Base-by-base conservation (phyloP, 2,888 invertebrate genomes). In the Stenotaenia linearis region DNA sequence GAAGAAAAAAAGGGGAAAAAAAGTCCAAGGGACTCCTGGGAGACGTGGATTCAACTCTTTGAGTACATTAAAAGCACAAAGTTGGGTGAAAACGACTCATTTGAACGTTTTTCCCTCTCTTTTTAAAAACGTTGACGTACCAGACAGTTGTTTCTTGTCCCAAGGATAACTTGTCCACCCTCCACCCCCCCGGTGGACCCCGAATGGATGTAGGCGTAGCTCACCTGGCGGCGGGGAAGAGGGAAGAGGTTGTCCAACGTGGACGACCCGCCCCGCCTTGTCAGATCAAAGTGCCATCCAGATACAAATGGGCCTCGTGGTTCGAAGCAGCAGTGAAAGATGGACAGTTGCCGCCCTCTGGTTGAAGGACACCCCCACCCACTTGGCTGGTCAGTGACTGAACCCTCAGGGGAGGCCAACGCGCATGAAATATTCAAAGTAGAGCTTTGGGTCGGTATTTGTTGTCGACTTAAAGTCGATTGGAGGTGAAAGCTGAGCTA, bases 211-310 rank as follows among this genome's bases (percentile, higher is more conserved):
- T 69, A 69, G 69, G 69, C 69, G 69, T 69, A 25, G 69, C 69
- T 69, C 28, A 69, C 69, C 69, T 69, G 69, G 69, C 69, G 69
- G 69, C 25, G 9, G 7, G 25, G 25, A 69, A 69, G 25, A 69
- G 69, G 69, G 23, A 69, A 69, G 69, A 69, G 69, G 69, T 69
- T 69, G 69, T 69, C 69, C 69, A 15, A 28, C 15, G 69, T 69
- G 69, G 69, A 69, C 21, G 69, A 69, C 69, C 69, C 69, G 69
- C 69, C 69, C 69, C 69, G 69, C 69, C 69, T 69, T 69, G 69
- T 69, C 69, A 69, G 69, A 69, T 69, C 69, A 69, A 69, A 69
- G 69, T 69, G 69, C 69, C 69, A 69, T 69, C 69, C 69, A 69
- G 28, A 69, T 69, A 69, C 69, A 69, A 69, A 69, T 69, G 69